A percentile compares a stretch with the other conserved stretches of the same genome.
phyloP scores from a whole-genome alignment of 2,888 invertebrate species.

The Anodontia alba region DNA sequence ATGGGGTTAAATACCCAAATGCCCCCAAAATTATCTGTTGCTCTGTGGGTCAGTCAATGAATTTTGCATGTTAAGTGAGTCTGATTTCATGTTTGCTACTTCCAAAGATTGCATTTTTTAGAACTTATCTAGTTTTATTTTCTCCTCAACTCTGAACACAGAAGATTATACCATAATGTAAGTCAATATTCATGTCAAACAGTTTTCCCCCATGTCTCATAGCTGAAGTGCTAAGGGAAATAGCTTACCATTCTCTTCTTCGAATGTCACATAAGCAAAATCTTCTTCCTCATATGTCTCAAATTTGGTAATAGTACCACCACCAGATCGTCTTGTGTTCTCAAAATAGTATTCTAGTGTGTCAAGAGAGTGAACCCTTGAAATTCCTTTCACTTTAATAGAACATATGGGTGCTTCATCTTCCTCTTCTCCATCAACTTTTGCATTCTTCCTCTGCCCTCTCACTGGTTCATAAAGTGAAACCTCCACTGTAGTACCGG shows the following conservation, averaged over 20 bases:
- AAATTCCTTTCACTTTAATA: background rate
- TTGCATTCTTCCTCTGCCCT: background rate
- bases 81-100: no score
- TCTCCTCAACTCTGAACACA: no score
- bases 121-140: no score
- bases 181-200: no score
- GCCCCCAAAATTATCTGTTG: no score
- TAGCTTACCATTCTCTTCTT: background rate
- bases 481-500: background rate
- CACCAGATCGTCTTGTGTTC: conserved; percentile 1
- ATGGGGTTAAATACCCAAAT: no score
- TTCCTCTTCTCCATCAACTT: background rate
- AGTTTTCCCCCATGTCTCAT: no score
- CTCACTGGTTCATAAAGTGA: background rate
- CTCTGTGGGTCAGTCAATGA: no score
- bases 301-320: background rate
- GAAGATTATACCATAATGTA: no score
- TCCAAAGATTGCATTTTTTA: no score
- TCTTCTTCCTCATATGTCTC: background rate
- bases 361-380: background rate
- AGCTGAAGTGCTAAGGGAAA: no score
- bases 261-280: background rate
- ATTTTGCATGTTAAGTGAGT: no score
- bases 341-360: conserved; percentile 4
- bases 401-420: background rate